These are phyloP conservation scores for Sorex araneus DNA, from an alignment of 2,113 vertebrate species.

Conservation along the genomic window DNA sequence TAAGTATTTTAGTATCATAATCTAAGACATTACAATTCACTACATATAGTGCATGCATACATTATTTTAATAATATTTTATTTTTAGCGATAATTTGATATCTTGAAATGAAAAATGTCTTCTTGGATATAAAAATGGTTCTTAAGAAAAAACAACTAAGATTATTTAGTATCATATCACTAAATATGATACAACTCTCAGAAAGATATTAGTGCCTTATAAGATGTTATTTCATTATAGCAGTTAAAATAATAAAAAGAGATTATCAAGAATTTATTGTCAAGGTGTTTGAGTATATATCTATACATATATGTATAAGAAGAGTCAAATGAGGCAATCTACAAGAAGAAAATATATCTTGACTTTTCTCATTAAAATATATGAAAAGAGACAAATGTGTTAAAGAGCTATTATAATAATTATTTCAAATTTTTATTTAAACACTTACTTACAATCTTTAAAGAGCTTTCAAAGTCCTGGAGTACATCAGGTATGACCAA, in stretches of 20 bases:
- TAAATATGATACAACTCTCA: too few species aligned
- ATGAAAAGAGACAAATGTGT: slow-evolving; percentile 20
- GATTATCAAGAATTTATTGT: background rate
- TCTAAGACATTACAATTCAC: background rate
- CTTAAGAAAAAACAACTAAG: too few species aligned
- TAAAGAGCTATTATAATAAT: slow-evolving; percentile 1
- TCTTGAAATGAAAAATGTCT: too few species aligned
- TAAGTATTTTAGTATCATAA: background rate
- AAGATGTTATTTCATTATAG: background rate
- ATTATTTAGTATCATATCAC: too few species aligned
- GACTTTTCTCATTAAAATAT: background rate
- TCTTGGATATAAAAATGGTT: too few species aligned
- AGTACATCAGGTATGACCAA: too few species aligned
- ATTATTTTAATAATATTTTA: background rate
- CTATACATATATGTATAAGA: too few species aligned
- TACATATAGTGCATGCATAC: background rate
- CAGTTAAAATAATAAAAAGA: background rate
- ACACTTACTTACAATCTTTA: too few species aligned
- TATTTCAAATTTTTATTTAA: too few species aligned
- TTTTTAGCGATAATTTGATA: too few species aligned
- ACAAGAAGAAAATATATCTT: background rate
- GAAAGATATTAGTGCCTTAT: too few species aligned
- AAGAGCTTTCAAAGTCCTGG: too few species aligned
- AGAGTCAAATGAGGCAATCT: background rate
- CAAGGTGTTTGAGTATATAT: background rate